Evolutionary conservation across 37 sponge, comb jelly and placozoan genomes (phyloP).

Genomic region (Oopsacas minuta): DNA sequence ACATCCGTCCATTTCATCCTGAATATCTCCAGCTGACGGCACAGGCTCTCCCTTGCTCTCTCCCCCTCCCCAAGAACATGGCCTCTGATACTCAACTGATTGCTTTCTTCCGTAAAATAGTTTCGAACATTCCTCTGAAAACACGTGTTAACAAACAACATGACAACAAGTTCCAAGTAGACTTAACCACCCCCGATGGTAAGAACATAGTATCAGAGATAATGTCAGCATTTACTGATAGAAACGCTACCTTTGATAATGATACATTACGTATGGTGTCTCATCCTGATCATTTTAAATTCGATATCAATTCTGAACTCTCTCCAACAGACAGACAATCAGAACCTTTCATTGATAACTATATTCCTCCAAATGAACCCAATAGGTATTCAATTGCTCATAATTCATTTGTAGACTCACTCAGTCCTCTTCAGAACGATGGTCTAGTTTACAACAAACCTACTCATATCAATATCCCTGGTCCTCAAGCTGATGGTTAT

Average conservation of each 20-base stretch:
- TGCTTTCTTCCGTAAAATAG: not conserved
- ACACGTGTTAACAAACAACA: not conserved
- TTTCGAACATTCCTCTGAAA: not conserved
- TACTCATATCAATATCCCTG: not conserved
- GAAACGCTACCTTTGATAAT: not conserved
- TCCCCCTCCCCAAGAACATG: not conserved
- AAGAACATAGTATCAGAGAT: not conserved
- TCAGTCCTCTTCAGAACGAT: not conserved
- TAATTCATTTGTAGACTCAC: not conserved
- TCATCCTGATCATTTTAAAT: not conserved
- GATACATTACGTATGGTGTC: not conserved
- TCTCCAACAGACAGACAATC: not conserved
- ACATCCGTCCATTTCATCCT: not conserved
- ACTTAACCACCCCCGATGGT: not conserved
- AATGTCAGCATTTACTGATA: not conserved
- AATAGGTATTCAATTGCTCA: not conserved
- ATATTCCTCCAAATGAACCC: not conserved
- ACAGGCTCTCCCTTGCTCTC: not conserved
- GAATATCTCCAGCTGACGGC: not conserved
- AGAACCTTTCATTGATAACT: not conserved
- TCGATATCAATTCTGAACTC: not conserved
- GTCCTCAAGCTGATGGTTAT: no score
- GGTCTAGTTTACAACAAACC: not conserved
- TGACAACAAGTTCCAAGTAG: not conserved
- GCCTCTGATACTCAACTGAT: not conserved